Evolutionary conservation across 2,888 invertebrate genomes (phyloP), one percentile per base, ranked within the genome.

Genomic region (Lomographa bimaculata): DNA sequence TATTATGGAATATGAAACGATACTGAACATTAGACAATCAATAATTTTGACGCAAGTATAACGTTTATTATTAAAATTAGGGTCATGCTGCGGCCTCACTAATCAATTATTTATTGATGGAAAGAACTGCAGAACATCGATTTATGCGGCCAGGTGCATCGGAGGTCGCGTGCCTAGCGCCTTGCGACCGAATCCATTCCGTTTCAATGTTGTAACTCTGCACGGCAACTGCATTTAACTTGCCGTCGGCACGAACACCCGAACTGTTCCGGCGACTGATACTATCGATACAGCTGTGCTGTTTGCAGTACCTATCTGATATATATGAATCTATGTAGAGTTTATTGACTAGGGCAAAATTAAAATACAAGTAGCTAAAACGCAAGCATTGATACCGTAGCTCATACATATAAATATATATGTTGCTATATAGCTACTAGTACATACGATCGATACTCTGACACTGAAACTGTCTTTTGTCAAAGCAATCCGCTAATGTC

Each of bases 81-180:
- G 57, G 58, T 46, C 46, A 37, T 21, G 34, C 7, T 14, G 36
- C 36, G 51, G 52, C 61, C 63, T 63, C 54, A 50, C 34, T 23
- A 49, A 57, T 61, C 36, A 54, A 53, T 62, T 57, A n/a, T n/a
- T n/a, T n/a, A 62, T 49, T 42, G 19, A 58, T 46, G 32, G 25
- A 33, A 40, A 54, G 43, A 43, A 54, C 54, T 62, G 54, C 48
- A 35, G 46, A 33, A 44, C 42, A 56, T 60, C 46, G 55, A 52
- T 55, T 54, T 28, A 27, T 23, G 45, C 51, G 46, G 46, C 52
- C 54, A 42, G 54, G 46, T 48, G 48, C 51, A 46, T 56, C 54
- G 56, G n/a, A 26, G 4, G 17, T 52, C 36, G 36, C 41, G 48
- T 46, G 46, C n/a, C 6, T 21, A 33, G 28, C 18, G 35, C 28